Percentiles rank a stretch among this genome's conserved stretches.
Evolutionary conservation across 2,113 vertebrate species (phyloP).

Genomic region (Aldabrachelys gigantea): DNA sequence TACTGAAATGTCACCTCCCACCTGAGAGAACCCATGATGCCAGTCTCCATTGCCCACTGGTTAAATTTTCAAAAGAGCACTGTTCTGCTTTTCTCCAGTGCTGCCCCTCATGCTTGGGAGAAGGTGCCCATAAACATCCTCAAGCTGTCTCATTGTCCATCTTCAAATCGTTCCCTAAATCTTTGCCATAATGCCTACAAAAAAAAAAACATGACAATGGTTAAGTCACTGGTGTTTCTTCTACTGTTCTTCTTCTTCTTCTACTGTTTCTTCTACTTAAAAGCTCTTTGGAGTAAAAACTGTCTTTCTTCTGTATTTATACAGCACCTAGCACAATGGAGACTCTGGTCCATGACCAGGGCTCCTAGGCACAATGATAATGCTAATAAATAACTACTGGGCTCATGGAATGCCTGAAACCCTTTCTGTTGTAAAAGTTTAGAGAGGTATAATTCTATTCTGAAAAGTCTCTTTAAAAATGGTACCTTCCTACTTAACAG

Average conservation of each 20-base stretch:
- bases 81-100: too few species aligned
- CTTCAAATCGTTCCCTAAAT: background rate
- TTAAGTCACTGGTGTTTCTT: background rate
- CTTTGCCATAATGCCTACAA: background rate
- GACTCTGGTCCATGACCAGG: background rate
- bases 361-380: background rate
- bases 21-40: too few species aligned
- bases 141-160: background rate
- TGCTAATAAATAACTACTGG: background rate
- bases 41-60: too few species aligned
- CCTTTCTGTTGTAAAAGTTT: background rate
- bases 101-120: background rate
- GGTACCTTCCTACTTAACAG: background rate
- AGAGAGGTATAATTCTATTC: background rate
- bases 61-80: too few species aligned
- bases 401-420: background rate
- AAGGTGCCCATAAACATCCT: background rate
- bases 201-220: background rate
- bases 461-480: background rate
- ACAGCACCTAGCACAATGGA: background rate
- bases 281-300: background rate
- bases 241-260: too few species aligned
- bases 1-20: too few species aligned
- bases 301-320: background rate
- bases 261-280: background rate